phyloP scores from a whole-genome alignment of 1,140 invertebrate species.

The Andricus grossulariae region DNA sequence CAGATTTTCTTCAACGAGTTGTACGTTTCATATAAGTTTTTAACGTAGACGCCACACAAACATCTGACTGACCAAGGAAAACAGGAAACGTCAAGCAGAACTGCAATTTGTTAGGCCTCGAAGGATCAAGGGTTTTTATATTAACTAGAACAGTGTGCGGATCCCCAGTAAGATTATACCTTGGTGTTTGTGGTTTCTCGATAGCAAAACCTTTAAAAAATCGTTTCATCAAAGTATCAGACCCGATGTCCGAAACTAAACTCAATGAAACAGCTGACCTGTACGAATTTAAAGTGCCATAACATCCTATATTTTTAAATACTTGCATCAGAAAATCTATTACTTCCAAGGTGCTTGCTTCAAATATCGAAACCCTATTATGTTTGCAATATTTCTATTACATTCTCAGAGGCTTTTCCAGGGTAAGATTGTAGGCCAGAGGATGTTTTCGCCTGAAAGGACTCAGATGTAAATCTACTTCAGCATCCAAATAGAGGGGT shows the following conservation, averaged over 20 bases:
- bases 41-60: too few species aligned
- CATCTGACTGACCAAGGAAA: too few species aligned
- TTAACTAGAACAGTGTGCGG: conserved; percentile 46
- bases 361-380: conserved; percentile 41
- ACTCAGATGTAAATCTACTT: conserved; percentile 31
- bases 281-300: too few species aligned
- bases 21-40: too few species aligned
- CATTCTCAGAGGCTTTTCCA: background rate
- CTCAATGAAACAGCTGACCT: too few species aligned
- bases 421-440: too few species aligned
- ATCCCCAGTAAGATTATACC: conserved; percentile 54
- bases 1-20: too few species aligned
- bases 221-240: conserved; percentile 45
- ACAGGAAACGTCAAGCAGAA: too few species aligned
- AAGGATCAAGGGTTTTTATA: conserved; percentile 37
- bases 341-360: too few species aligned
- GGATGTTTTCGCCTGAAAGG: conserved; percentile 38
- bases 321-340: too few species aligned
- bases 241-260: conserved; percentile 48
- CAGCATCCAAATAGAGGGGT: conserved; percentile 32
- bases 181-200: too few species aligned
- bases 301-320: too few species aligned
- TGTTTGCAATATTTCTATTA: conserved; percentile 36
- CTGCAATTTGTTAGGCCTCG: background rate
- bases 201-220: conserved; percentile 52